Evolutionary conservation across 2,888 invertebrate species (phyloP).

Genomic region (Marasmarcha lunaedactyla): DNA sequence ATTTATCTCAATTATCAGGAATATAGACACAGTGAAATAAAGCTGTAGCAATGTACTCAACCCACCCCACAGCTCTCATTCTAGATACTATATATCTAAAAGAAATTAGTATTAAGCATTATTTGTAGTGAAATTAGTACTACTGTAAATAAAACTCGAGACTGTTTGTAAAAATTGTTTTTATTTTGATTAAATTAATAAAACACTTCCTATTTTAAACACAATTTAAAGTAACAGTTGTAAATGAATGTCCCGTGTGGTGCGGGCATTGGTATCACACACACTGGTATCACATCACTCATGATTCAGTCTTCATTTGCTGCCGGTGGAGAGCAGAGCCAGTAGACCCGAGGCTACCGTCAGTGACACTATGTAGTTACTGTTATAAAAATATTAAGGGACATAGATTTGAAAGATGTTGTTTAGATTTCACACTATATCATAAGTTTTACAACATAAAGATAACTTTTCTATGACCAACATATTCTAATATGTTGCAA

Average conservation of each 20-base stretch:
- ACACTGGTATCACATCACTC: not conserved
- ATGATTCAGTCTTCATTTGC: slow-evolving; percentile 63
- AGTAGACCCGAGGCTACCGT: slow-evolving; percentile 89
- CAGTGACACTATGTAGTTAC: slow-evolving; percentile 93
- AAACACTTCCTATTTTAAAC: slow-evolving; percentile 29
- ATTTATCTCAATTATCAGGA: too few relatives aligned
- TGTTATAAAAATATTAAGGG: slow-evolving; percentile 27
- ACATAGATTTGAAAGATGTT: too few relatives aligned
- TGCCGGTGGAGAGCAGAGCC: slow-evolving; percentile 95
- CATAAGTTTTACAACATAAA: too few relatives aligned
- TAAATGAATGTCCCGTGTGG: not conserved
- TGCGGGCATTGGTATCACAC: too few relatives aligned
- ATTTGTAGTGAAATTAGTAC: slow-evolving; percentile 21
- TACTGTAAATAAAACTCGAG: slow-evolving; percentile 57
- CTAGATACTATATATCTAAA: slow-evolving; percentile 20
- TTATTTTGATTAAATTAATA: slow-evolving; percentile 46
- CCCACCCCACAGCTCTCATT: slow-evolving; percentile 49
- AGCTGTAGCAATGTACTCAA: slow-evolving; percentile 21
- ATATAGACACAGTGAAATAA: not conserved
- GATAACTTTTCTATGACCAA: too few relatives aligned
- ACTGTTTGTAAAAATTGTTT: slow-evolving; percentile 37
- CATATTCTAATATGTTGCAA: too few relatives aligned
- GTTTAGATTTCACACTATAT: too few relatives aligned
- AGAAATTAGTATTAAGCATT: slow-evolving; percentile 29
- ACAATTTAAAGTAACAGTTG: slow-evolving; percentile 17